Percentiles rank a stretch among this genome's conserved stretches.
phyloP scores from a whole-genome alignment of 1,140 invertebrate genomes.

The Araneus ventricosus region DNA sequence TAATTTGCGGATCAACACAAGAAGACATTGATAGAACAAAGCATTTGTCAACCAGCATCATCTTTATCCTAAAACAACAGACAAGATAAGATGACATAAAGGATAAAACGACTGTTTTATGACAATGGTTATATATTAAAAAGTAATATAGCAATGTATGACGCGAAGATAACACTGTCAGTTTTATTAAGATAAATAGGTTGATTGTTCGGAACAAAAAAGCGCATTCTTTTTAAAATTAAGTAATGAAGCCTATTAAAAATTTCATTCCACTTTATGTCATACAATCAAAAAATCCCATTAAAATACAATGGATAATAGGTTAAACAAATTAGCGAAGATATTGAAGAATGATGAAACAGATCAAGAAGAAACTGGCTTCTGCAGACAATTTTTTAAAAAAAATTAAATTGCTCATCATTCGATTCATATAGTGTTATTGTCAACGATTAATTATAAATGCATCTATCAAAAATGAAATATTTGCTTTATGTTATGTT shows the following conservation, averaged over 20 bases:
- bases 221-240: background rate
- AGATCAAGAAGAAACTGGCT: background rate
- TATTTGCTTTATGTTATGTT: no score
- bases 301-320: conserved; percentile 2
- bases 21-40: background rate
- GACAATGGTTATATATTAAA: background rate
- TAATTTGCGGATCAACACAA: background rate
- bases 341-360: background rate
- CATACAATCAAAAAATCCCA: background rate
- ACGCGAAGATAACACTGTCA: background rate
- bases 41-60: background rate
- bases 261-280: background rate
- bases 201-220: background rate
- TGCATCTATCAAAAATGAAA: no score
- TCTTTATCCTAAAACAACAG: background rate
- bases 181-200: background rate
- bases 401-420: background rate
- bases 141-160: background rate
- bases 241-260: background rate
- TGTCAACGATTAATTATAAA: no score
- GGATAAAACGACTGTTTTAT: background rate
- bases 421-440: no score
- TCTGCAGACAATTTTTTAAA: background rate
- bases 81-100: background rate
- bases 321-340: background rate